These are phyloP conservation scores for Melanotus villosus DNA, from an alignment of 2,888 invertebrate genomes.

Conservation along the genomic window DNA sequence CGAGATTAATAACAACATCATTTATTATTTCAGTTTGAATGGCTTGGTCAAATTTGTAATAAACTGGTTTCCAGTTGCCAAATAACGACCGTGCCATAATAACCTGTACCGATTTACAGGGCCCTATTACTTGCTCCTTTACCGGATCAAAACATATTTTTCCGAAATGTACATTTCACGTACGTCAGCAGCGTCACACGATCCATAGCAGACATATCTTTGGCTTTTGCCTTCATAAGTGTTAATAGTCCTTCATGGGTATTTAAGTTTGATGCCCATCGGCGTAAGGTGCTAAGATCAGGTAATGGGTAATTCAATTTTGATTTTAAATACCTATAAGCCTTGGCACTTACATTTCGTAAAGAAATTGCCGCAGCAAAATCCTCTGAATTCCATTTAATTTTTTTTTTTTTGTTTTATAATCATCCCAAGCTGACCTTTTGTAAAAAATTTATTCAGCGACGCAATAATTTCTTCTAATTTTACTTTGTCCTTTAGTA, in stretches of 20 bases:
- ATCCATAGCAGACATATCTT: background rate
- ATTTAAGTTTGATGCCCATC: constrained; percentile 43
- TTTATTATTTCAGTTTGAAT: background rate
- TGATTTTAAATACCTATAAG: constrained; percentile 11
- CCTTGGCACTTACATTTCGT: constrained; percentile 25
- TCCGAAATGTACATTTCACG: background rate
- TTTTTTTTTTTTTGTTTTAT: constrained; percentile 1
- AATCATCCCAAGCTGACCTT: background rate
- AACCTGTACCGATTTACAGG: background rate
- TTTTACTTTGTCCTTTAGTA: background rate
- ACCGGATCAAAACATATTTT: background rate
- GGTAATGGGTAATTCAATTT: constrained; percentile 41
- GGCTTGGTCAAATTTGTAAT: background rate
- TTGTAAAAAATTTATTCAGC: background rate
- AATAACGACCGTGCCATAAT: background rate
- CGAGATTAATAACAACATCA: background rate
- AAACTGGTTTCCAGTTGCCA: background rate
- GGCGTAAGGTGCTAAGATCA: constrained; percentile 39
- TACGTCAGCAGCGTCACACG: background rate
- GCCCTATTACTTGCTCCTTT: background rate
- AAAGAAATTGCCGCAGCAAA: constrained; percentile 32
- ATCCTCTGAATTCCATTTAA: constrained; percentile 18
- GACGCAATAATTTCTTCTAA: background rate
- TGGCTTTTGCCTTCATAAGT: constrained; percentile 44
- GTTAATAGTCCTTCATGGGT: constrained; percentile 43